Base-by-base conservation (phyloP, 2,113 vertebrate genomes). In the Sitta europaea region DNA sequence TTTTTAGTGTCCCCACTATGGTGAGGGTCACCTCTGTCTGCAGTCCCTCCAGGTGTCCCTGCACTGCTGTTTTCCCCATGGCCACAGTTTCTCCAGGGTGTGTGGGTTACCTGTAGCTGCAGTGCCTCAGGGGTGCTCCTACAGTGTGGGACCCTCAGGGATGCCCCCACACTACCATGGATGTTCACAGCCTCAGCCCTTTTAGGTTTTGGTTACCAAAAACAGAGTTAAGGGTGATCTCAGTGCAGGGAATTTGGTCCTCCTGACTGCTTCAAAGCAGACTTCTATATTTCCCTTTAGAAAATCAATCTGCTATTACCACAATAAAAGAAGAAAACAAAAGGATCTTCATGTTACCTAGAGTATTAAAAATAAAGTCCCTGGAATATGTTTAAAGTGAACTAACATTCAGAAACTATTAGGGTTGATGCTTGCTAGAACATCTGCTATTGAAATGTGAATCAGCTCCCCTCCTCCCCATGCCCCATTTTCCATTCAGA, bases 211-310 rank as follows among this genome's bases (percentile, higher is more conserved):
- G 40, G 14, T 62, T 76, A 23, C 18, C 22, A 92, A 96, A 92
- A 82, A 12, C 33, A 85, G 68, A 92, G 65, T 62, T 90, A 87
- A 48, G 29, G 35, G 65, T 86, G 36, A 93, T 91, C 31, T 88
- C 27, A 83, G 6, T 50, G 38, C 47, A 42, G 33, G n/a, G 33
- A 77, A 53, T 61, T 77, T 38, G 22, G 33, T 87, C 57, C 9
- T 51, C n/a, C 65, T 87, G 24, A 25, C 57, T 85, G 29, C 43
- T 82, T 91, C 50, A 68, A 81, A 75, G 31, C 4, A 31, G 35
- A 79, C 55, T 87, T 84, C 78, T 42, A 0, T 84, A 62, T 91
- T 73, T 89, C 50, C 29, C n/a, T 67, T 28, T 55, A 86, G 47
- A 96, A 84, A 92, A 90, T 84, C 33, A 76, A 47, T 76, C 45